Evolutionary conservation across 2,113 vertebrate genomes (phyloP).

Genomic region (Dinomys branickii): DNA sequence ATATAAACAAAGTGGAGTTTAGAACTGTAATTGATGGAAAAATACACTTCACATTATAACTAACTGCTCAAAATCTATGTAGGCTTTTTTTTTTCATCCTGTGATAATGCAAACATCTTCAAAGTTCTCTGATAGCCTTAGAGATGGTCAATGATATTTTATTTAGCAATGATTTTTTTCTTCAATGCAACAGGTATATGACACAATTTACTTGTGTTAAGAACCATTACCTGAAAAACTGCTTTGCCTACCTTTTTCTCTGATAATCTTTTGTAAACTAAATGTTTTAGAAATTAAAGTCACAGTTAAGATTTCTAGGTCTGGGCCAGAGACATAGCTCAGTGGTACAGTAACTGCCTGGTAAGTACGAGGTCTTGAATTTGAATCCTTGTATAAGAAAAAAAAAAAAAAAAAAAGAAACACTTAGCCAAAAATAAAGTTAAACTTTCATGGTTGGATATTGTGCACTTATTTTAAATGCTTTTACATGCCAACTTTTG

Average conservation of each 20-base stretch:
- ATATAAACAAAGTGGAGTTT: neutral
- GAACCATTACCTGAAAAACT: neutral
- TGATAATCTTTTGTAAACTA: neutral
- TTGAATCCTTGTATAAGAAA: too few species aligned
- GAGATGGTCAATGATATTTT: neutral
- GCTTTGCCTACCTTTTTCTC: neutral
- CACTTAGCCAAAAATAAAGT: neutral
- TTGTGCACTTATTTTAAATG: neutral
- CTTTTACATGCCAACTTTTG: neutral
- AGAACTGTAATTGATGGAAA: neutral
- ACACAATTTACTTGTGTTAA: neutral
- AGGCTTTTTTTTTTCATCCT: neutral
- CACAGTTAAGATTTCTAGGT: neutral
- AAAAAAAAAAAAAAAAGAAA: too few species aligned
- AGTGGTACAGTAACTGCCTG: too few species aligned
- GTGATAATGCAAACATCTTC: neutral
- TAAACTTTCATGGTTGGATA: neutral
- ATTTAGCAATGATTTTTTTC: neutral
- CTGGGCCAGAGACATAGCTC: neutral
- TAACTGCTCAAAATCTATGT: neutral
- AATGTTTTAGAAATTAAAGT: neutral
- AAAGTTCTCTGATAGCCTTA: neutral
- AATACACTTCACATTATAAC: conserved; percentile 32
- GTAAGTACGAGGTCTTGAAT: too few species aligned
- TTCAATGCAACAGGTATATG: neutral